phyloP scores from a whole-genome alignment of 2,888 invertebrate genomes.

The Zaprionus lineosus region DNA sequence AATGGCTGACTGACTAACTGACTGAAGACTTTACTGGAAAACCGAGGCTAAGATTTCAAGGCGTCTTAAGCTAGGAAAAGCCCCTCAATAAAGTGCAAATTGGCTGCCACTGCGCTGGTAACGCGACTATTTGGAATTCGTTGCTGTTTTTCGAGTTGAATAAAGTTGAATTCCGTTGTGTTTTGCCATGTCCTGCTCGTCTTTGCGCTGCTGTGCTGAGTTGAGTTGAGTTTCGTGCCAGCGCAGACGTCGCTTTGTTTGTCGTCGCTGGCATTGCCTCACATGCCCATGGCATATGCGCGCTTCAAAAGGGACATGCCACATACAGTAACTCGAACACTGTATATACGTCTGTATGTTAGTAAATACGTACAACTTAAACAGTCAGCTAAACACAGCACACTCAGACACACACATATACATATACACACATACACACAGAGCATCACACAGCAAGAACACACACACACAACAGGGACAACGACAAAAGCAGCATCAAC shows the following conservation, averaged over 20 bases:
- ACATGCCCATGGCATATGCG: conserved; percentile 59
- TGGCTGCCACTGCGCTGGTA: conserved; percentile 1
- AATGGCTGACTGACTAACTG: conserved; percentile 27
- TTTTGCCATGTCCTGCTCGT: conserved; percentile 18
- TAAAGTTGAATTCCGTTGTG: conserved; percentile 69
- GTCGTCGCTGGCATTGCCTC: conserved; percentile 33
- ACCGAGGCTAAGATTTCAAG: too few relatives aligned
- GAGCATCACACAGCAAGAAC: not conserved
- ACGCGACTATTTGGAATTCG: conserved; percentile 30
- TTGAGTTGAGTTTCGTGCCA: conserved; percentile 61
- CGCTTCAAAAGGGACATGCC: conserved; percentile 66
- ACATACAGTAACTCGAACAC: conserved; percentile 45
- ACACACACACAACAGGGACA: conserved; percentile 18
- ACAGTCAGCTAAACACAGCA: conserved; percentile 38
- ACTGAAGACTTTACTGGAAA: too few relatives aligned
- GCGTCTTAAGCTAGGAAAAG: too few relatives aligned
- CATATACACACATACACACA: conserved; percentile 9
- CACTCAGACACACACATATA: conserved; percentile 4
- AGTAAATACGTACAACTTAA: conserved; percentile 40
- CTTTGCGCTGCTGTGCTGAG: conserved; percentile 15
- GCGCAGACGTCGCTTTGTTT: conserved; percentile 58
- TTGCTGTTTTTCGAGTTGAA: conserved; percentile 59
- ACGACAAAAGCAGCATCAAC: conserved; percentile 9
- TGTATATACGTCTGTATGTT: not conserved
- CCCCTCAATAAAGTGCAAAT: not conserved